A percentile compares a stretch with the other conserved stretches of the same genome.
These are phyloP conservation scores for Zaprionus davidi DNA, from an alignment of 1,140 invertebrate species.

Conservation along the genomic window DNA sequence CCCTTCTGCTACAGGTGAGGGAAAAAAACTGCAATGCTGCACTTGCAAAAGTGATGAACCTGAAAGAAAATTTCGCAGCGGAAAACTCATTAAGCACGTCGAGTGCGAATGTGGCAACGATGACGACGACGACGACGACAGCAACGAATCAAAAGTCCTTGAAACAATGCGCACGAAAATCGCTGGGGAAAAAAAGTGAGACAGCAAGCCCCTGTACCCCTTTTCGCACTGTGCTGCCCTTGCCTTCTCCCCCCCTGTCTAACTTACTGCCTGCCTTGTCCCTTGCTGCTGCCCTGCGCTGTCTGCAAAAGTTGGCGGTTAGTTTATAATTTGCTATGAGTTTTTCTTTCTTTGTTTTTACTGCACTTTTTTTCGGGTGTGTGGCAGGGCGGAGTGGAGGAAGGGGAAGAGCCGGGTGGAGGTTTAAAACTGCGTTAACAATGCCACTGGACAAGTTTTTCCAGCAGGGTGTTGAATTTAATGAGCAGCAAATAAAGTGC, in stretches of 20 bases:
- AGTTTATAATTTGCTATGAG: constrained; percentile 53
- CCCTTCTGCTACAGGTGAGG: constrained; percentile 35
- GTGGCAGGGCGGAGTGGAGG: no score
- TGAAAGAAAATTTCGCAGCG: constrained; percentile 75
- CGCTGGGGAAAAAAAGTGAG: constrained; percentile 32
- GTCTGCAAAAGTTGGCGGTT: constrained; percentile 44
- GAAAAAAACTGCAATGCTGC: constrained; percentile 67
- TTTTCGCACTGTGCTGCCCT: not conserved
- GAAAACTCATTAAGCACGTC: constrained; percentile 82
- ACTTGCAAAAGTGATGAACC: constrained; percentile 80
- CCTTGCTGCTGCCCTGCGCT: no score
- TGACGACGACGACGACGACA: constrained; percentile 40
- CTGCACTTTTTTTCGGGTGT: not conserved
- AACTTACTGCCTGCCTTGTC: not conserved
- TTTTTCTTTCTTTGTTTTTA: constrained; percentile 19
- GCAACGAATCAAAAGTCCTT: constrained; percentile 75
- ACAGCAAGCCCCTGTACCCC: not conserved
- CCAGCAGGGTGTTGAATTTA: constrained; percentile 48
- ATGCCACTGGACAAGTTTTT: constrained; percentile 53
- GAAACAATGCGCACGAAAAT: constrained; percentile 74
- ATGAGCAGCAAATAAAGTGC: constrained; percentile 52
- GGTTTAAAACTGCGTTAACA: constrained; percentile 50
- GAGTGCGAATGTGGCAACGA: constrained; percentile 66
- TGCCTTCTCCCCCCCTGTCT: not conserved
- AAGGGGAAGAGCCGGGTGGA: not conserved